These are phyloP conservation scores for Vidua chalybeata DNA, from an alignment of 2,113 vertebrate genomes.

Conservation along the genomic window DNA sequence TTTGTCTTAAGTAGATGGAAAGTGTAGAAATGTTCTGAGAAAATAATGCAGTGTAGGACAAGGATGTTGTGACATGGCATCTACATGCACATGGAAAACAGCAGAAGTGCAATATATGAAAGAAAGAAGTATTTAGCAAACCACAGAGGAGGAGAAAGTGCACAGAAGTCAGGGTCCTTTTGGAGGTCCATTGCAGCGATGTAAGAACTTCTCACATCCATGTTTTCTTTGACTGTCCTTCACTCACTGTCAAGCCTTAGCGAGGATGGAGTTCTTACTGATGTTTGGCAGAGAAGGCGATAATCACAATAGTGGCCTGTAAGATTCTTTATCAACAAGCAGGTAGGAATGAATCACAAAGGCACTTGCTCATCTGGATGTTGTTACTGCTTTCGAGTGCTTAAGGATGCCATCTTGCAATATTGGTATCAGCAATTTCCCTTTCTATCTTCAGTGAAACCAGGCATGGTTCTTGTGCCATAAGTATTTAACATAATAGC, in stretches of 20 bases:
- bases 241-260: neutral
- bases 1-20: neutral
- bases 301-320: neutral
- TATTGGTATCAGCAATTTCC: constrained; percentile 44
- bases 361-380: constrained; percentile 40
- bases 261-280: neutral
- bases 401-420: constrained; percentile 19
- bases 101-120: neutral
- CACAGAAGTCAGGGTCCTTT: neutral
- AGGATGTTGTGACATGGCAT: neutral
- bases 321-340: constrained; percentile 35
- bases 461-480: neutral
- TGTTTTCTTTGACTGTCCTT: neutral
- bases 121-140: neutral
- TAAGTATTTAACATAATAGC: neutral
- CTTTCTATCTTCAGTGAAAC: constrained; percentile 47
- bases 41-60: neutral
- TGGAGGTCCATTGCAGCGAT: neutral
- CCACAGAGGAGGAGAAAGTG: neutral
- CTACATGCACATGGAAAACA: neutral
- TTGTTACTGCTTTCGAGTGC: constrained; percentile 21
- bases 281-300: neutral
- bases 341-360: constrained; percentile 41
- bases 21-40: neutral
- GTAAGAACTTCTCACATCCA: neutral